These are phyloP conservation scores for Cinclus mexicanus DNA, from an alignment of 2,113 vertebrate genomes.

Conservation along the genomic window DNA sequence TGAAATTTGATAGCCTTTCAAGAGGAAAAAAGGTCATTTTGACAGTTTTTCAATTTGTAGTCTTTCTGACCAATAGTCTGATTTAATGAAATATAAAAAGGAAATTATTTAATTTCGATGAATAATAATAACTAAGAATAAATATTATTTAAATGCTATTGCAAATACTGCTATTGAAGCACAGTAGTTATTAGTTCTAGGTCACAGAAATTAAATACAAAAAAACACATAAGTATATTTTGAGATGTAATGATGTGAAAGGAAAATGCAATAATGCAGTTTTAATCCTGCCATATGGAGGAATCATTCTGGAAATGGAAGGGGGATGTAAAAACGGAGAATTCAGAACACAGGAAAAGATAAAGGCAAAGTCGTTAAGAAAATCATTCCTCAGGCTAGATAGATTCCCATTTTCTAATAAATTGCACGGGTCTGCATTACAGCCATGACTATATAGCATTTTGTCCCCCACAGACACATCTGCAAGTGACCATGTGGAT, in stretches of 20 bases:
- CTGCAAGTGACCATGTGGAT: background rate
- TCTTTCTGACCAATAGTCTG: background rate
- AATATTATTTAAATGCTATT: background rate
- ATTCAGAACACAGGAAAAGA: background rate
- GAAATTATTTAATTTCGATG: background rate
- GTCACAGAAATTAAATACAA: background rate
- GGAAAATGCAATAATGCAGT: background rate
- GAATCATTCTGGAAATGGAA: background rate
- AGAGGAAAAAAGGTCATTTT: background rate
- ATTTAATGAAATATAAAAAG: background rate
- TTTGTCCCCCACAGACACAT: accelerated
- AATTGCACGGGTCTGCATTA: background rate
- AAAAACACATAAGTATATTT: background rate
- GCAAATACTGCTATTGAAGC: background rate
- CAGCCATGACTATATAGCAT: background rate
- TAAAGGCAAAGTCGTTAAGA: background rate
- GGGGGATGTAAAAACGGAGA: background rate
- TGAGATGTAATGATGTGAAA: background rate
- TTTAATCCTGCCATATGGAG: background rate
- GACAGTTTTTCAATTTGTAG: background rate
- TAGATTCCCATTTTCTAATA: background rate
- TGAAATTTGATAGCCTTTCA: background rate
- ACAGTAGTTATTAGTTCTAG: background rate
- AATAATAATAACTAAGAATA: background rate
- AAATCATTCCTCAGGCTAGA: background rate